Percentiles rank a stretch among this genome's conserved stretches.
These are phyloP conservation scores for Epinephelus moara DNA, from an alignment of 2,113 vertebrate genomes.

Conservation along the genomic window DNA sequence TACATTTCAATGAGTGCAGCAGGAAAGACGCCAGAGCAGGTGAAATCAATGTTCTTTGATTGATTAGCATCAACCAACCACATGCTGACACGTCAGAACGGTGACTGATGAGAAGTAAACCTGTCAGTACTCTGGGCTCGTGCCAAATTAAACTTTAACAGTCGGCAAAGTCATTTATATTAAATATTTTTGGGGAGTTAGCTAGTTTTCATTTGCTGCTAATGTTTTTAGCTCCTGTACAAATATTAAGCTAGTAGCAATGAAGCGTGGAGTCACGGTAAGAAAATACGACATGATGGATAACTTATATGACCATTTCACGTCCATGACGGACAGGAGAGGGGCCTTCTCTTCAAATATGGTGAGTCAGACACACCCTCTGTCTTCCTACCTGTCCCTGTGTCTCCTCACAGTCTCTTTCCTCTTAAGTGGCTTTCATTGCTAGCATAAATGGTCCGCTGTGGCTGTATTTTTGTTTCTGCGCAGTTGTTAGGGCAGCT, in stretches of 20 bases:
- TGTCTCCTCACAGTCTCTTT: not conserved
- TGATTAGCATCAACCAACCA: not conserved
- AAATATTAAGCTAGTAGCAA: not conserved
- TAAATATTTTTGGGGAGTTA: not conserved
- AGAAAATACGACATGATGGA: not conserved
- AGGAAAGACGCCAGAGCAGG: not conserved
- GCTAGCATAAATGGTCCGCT: no score
- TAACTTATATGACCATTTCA: not conserved
- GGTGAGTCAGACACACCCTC: not conserved
- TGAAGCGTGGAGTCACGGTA: not conserved
- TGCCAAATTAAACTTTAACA: not conserved
- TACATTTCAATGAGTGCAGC: not conserved
- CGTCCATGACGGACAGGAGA: not conserved
- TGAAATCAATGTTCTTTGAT: not conserved
- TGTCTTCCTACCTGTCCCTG: not conserved
- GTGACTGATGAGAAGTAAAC: not conserved
- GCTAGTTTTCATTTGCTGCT: no score
- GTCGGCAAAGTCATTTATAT: not conserved
- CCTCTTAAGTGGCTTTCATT: not conserved
- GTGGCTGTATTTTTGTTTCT: not conserved
- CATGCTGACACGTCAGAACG: not conserved
- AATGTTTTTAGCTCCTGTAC: not conserved
- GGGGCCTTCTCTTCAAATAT: not conserved
- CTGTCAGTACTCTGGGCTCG: not conserved
- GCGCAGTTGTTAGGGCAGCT: not conserved